Base-by-base conservation (phyloP, 2,888 invertebrate species). In the Cheilosia scutellata region DNA sequence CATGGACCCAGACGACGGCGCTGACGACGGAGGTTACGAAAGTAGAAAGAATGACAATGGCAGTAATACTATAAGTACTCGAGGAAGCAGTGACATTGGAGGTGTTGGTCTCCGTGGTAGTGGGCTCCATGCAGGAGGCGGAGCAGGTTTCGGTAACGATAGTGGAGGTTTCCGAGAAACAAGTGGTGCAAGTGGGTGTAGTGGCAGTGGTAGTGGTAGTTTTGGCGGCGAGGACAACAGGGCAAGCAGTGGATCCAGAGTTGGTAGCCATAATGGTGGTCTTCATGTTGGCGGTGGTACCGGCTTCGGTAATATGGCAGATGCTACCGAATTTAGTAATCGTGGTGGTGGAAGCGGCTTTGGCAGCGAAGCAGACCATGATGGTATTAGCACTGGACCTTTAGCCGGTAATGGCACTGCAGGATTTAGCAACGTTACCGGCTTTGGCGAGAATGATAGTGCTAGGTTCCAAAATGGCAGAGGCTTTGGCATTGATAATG, bases 171-270 rank as follows among this genome's bases (percentile, higher is more conserved):
- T 47, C 20, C 16, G 16, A 5, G 16, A 6, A n/a, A 6, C 5
- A 2, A 5, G 20, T 6, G 47, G 47, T 47, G 16, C 16, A 7
- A 16, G 16, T 5, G 44, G 44, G 2, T 44, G n/a, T 44, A 16
- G 44, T 2, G n/a, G 2, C 6, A n/a, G 16, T n/a, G 5, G 40
- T 4, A 11, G 9, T 40, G 40, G 9, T 40, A 3, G 6, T 40
- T 9, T 20, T 20, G 5, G 2, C 16, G 6, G 1, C 5, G 5
- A 7, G 9, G 33, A 33, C 2, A 33, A 3, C 33, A 33, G 3
- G 9, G 93, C 93, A 63, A 93, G 91, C 88, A 90, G 93, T 37
- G 93, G 92, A 44, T 90, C 90, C 25, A 87, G 88, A 4, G 82
- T 84, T 9, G 87, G 88, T 11, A 74, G 78, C 13, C 27, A 68